phyloP scores from a whole-genome alignment of 2,888 invertebrate species.

The Amiota minor region DNA sequence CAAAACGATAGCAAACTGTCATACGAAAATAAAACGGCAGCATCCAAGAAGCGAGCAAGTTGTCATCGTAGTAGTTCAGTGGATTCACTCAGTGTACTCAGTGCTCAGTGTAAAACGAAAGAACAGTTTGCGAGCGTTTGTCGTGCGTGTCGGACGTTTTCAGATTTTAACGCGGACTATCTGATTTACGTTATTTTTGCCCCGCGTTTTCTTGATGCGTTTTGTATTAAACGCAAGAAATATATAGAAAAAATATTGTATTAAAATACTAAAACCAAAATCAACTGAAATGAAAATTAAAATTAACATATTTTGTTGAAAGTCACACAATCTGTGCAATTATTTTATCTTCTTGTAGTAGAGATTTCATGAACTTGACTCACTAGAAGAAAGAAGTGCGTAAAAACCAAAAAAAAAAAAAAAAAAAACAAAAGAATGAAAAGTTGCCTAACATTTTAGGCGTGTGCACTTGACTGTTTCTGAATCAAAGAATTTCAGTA shows the following conservation, averaged over 20 bases:
- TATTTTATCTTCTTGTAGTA: too few species aligned
- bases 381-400: neutral
- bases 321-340: too few species aligned
- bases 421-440: neutral
- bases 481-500: too few species aligned
- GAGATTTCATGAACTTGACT: too few species aligned
- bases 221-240: neutral
- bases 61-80: neutral
- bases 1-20: neutral
- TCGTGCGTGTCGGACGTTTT: constrained; percentile 63
- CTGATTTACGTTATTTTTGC: constrained; percentile 2
- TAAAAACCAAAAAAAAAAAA: constrained; percentile 15
- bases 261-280: neutral
- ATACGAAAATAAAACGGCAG: constrained; percentile 2
- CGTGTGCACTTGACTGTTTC: too few species aligned
- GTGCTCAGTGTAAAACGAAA: neutral
- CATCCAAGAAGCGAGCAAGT: too few species aligned
- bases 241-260: neutral
- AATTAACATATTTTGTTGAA: too few species aligned
- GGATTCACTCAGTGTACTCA: neutral
- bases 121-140: constrained; percentile 68
- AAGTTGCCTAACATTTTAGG: neutral
- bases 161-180: neutral
- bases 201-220: neutral
- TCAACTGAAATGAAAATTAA: neutral